Percentiles rank a stretch among this genome's conserved stretches.
These are phyloP conservation scores for Cepphus grylle DNA, from an alignment of 2,113 vertebrate species.

Conservation along the genomic window DNA sequence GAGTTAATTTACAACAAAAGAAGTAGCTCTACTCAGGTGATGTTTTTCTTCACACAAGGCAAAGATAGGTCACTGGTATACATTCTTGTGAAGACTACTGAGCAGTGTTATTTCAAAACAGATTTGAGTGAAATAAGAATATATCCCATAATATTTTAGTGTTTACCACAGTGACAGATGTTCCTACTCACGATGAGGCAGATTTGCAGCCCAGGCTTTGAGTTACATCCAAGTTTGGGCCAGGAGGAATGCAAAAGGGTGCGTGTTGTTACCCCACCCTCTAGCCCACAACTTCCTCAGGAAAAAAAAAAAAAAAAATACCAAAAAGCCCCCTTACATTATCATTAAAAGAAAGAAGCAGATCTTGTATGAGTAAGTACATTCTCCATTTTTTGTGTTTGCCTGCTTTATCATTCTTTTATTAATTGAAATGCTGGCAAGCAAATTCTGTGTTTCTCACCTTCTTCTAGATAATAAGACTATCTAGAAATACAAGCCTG, in stretches of 20 bases:
- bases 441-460: not conserved
- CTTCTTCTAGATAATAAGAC: not conserved
- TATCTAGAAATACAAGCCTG: not conserved
- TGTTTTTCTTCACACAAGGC: not conserved
- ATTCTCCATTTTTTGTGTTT: not conserved
- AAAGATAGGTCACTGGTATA: not conserved
- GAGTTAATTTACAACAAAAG: not conserved
- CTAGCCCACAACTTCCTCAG: conserved; percentile 14
- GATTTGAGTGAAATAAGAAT: not conserved
- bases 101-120: not conserved
- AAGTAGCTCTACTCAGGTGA: not conserved
- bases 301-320: not conserved
- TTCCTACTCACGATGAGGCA: not conserved
- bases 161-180: not conserved
- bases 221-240: not conserved
- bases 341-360: conserved; percentile 7
- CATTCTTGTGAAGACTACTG: not conserved
- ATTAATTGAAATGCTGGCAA: conserved; percentile 7
- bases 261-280: not conserved
- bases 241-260: not conserved
- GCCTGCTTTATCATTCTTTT: not conserved
- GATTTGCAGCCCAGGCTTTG: not conserved
- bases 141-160: not conserved
- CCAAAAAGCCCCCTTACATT: not conserved
- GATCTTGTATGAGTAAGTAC: not conserved